These are phyloP conservation scores for Sipha flava DNA, from an alignment of 1,140 invertebrate species.

Conservation along the genomic window DNA sequence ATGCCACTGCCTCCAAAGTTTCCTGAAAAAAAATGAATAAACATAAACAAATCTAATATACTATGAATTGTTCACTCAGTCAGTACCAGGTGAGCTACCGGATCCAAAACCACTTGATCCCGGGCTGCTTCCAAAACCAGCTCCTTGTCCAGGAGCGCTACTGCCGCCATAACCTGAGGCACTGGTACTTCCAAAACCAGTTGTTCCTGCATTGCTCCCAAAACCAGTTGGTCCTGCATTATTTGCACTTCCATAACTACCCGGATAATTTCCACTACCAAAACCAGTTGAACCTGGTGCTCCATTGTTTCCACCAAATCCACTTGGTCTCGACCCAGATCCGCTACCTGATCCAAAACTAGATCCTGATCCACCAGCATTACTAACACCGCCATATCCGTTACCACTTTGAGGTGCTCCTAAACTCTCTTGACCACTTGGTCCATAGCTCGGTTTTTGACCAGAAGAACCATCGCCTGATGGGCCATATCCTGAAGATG, in stretches of 20 bases:
- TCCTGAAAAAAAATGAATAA: not conserved
- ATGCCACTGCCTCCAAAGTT: not conserved
- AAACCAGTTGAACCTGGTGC: not conserved
- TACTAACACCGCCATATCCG: not conserved
- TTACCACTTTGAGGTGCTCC: conserved; percentile 14
- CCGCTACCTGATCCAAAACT: not conserved
- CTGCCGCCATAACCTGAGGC: not conserved
- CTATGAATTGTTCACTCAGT: not conserved
- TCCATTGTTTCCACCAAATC: conserved; percentile 5
- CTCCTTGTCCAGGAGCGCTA: not conserved
- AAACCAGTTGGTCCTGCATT: not conserved
- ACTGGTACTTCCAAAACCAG: not conserved
- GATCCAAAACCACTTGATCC: conserved; percentile 8
- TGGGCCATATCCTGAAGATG: conserved; percentile 33
- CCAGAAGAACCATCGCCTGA: conserved; percentile 29
- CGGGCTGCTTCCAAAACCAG: not conserved
- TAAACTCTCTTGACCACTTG: conserved; percentile 2
- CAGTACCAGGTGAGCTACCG: not conserved
- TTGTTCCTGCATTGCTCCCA: not conserved
- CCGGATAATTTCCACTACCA: conserved; percentile 22
- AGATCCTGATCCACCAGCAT: not conserved
- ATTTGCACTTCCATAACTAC: conserved; percentile 3
- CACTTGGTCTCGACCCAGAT: not conserved
- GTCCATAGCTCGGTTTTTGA: not conserved
- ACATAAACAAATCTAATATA: not conserved